Evolutionary conservation across 2,888 invertebrate genomes (phyloP), one percentile per base, ranked within the genome.

Genomic region (Cryptops parisi): DNA sequence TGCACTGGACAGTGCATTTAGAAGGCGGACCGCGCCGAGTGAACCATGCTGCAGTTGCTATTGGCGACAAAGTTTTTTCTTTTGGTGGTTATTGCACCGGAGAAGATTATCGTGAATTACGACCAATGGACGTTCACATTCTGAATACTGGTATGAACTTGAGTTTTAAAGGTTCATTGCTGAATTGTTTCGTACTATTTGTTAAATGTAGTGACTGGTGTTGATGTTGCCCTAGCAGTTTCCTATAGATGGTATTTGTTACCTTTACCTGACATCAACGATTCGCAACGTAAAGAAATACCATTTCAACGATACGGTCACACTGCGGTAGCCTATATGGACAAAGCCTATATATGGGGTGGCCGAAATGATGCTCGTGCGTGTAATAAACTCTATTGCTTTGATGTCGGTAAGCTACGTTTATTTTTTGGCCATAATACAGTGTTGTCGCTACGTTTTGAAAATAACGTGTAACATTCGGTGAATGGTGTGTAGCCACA

Each of bases 61-160:
- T 89, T 40, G 80, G 78, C 22, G 78, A 82, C 60, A 79, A 76
- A 64, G 84, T 94, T 59, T 91, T 81, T 69, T 85, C 87, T 0
- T 91, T 93, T 68, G 91, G 93, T 39, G 93, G 93, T 24, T 93
- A 89, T 67, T 89, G 86, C 65, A 85, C 87, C 0, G 82, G 82
- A 9, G 84, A 85, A 62, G 82, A 85, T 64, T 86, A 84, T 63
- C 76, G 77, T 54, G 75, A 78, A 15, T 38, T 52, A 68, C 76
- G 79, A 38, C 82, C 86, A 0, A 90, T 93, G 66, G 90, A 91
- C 65, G 82, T 91, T 1, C 85, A 89, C 69, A 77, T 87, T 15
- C 72, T 93, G 22, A 80, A 91, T 64, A 85, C 85, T 52, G 73
- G 80, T 68, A 77, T 78, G 24, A n/a, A n/a, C n/a, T n/a, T n/a